Evolutionary conservation across 53 echinoderm and acorn worm species (phyloP).

Genomic region (Pentamera pediparva): DNA sequence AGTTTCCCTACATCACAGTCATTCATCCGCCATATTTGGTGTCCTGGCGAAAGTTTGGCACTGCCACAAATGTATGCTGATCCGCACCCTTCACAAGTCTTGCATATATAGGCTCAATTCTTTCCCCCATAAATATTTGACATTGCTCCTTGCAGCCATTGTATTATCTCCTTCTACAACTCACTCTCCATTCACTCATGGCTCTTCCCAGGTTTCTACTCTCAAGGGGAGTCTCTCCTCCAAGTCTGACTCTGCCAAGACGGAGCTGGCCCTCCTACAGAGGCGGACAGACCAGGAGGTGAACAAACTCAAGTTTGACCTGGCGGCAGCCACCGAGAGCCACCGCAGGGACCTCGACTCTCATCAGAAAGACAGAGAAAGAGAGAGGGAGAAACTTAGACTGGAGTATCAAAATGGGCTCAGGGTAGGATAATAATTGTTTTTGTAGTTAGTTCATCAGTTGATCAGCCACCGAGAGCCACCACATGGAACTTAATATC

Average conservation of each 20-base stretch:
- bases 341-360: constrained; percentile 44
- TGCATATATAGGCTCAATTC: too few relatives aligned
- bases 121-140: too few relatives aligned
- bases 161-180: too few relatives aligned
- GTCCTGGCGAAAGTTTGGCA: too few relatives aligned
- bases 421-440: constrained; percentile 38
- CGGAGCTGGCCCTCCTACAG: constrained; percentile 67
- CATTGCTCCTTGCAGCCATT: too few relatives aligned
- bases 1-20: too few relatives aligned
- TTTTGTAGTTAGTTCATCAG: not conserved
- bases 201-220: constrained; percentile 55
- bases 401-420: constrained; percentile 33
- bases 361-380: constrained; percentile 39
- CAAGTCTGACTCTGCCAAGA: constrained; percentile 70
- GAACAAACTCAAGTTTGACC: constrained; percentile 81
- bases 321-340: constrained; percentile 60
- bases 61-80: too few relatives aligned
- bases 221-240: constrained; percentile 57
- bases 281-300: constrained; percentile 69
- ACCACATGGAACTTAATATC: not conserved
- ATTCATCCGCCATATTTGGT: too few relatives aligned
- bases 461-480: not conserved
- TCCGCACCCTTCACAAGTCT: too few relatives aligned
- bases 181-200: too few relatives aligned
- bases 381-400: constrained; percentile 37